Evolutionary conservation across 2,113 vertebrate species (phyloP).

Genomic region (Aspidoscelis tigris): DNA sequence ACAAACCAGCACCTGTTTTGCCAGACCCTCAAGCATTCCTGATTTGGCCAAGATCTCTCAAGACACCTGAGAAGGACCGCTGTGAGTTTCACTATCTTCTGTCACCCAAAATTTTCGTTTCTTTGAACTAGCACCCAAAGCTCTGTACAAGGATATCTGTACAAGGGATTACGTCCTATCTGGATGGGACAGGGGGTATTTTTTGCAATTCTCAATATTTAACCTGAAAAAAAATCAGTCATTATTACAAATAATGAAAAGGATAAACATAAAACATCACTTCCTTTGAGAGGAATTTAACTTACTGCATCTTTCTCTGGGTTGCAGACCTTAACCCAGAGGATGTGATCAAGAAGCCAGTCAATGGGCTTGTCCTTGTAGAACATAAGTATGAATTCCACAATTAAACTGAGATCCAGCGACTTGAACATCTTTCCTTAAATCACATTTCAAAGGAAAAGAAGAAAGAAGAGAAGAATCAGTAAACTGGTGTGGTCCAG

Average conservation of each 20-base stretch:
- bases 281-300: conserved; percentile 24
- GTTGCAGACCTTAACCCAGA: conserved; percentile 99
- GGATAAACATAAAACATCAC: neutral
- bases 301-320: conserved; percentile 97
- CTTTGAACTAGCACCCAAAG: neutral
- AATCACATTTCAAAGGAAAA: conserved; percentile 34
- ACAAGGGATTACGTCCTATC: no score
- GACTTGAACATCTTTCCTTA: conserved; percentile 99
- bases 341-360: conserved; percentile 98
- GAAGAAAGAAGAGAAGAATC: neutral
- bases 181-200: no score
- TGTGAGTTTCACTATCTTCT: neutral
- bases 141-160: neutral
- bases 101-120: neutral
- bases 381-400: conserved; percentile 99
- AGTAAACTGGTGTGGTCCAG: neutral
- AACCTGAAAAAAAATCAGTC: no score
- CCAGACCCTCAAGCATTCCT: neutral
- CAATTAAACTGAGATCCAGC: conserved; percentile 93
- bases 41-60: neutral
- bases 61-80: neutral
- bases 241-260: neutral
- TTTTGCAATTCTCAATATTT: no score
- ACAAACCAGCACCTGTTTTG: neutral
- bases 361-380: conserved; percentile 99